Percentiles rank a stretch among this genome's conserved stretches.
These are phyloP conservation scores for Chymomyza fuscimana DNA, from an alignment of 2,888 invertebrate genomes.

Conservation along the genomic window DNA sequence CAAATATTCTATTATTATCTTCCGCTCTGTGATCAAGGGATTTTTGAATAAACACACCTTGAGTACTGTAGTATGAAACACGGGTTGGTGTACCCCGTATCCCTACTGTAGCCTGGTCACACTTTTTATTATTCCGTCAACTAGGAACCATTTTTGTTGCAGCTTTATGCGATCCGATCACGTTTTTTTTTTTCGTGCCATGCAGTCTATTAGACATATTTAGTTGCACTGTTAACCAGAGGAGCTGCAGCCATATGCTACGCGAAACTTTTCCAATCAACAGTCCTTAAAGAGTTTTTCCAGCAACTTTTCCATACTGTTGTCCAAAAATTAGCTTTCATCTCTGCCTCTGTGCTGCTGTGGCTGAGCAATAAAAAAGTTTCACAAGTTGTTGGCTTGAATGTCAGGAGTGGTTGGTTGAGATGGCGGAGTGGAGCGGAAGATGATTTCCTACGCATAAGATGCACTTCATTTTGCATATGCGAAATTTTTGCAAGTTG, in stretches of 20 bases:
- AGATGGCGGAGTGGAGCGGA: neutral
- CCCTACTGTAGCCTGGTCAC: no score
- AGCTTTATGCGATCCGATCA: no score
- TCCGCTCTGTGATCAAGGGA: no score
- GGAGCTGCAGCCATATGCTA: neutral
- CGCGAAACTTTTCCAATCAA: slow-evolving; percentile 27
- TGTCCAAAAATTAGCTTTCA: neutral
- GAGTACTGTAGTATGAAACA: no score
- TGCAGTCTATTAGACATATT: neutral
- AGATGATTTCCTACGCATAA: neutral
- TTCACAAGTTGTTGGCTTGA: neutral
- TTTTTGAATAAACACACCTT: no score
- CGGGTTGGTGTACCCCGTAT: no score
- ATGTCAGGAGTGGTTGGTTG: no score
- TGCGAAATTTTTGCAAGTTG: neutral
- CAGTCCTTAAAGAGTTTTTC: slow-evolving; percentile 9
- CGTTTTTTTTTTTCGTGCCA: neutral
- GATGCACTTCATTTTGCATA: slow-evolving; percentile 7
- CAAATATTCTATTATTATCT: no score
- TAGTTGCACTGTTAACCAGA: no score
- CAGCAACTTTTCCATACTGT: neutral
- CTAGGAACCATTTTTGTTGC: no score
- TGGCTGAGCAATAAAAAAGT: neutral
- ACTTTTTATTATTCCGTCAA: no score
- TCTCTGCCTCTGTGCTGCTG: neutral